Evolutionary conservation across 64 coral and sea anemone genomes (phyloP), one percentile per base, ranked within the genome.

Genomic region (Montipora foliosa): DNA sequence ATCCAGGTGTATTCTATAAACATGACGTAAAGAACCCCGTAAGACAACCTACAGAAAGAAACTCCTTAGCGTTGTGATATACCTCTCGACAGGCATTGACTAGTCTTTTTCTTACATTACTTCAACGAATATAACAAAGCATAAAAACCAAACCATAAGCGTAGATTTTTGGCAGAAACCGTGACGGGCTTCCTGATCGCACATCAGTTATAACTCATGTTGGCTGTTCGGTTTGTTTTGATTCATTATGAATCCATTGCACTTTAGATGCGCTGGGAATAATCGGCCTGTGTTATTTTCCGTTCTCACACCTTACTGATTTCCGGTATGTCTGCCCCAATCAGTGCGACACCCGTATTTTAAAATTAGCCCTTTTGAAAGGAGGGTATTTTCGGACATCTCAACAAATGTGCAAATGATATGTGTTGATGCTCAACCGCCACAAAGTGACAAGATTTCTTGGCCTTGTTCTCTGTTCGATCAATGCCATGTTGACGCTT

Each of bases 291-390:
- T 70, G 5, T 70, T 70, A 70, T 37, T 17, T 70, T 70, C 67
- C 67, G 67, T 70, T 70, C n/a, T 70, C 67, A 17, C 67, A 70
- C 67, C 67, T 37, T 37, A 37, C 29, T 37, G 67, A 70, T 70
- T 70, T 70, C 67, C 67, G 67, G 19, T 70, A 70, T 70, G 67
- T 70, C 67, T 70, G 67, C 19, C 67, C 67, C 67, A 70, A 70
- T 17, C 67, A 70, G 67, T 70, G 67, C 67, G 67, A 17, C 19
- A 70, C 67, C 67, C 67, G 67, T 70, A 70, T 13, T 70, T 70
- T 20, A 70, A 70, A 70, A 70, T 70, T 17, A 70, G 67, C n/a
- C n/a, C 67, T 70, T 70, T 70, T 70, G 67, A 17, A 70, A 70
- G 67, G 67, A 70, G 29, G n/a, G 67, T 17, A 70, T 17, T 70